Conservation (phyloP, 2,797 vertebrate genomes). For the Gambusia yucatana region DNA sequence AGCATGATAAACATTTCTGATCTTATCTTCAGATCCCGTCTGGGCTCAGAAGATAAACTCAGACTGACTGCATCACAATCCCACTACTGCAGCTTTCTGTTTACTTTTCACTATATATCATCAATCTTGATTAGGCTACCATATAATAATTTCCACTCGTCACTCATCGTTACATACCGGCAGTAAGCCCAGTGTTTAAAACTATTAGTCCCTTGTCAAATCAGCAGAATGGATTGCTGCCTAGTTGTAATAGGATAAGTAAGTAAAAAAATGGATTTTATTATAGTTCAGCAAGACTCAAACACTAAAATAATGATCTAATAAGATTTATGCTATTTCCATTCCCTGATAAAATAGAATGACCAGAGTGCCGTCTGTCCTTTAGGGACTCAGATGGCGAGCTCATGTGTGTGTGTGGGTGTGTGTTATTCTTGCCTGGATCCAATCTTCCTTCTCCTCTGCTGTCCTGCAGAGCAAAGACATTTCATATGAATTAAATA, state of each 20-base stretch:
- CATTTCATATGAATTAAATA: conserved; percentile 1
- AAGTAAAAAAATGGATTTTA: conserved; percentile 56
- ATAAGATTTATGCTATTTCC: conserved; percentile 47
- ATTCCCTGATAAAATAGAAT: conserved; percentile 38
- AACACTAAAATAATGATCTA: conserved; percentile 30
- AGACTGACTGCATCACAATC: not conserved
- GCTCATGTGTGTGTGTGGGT: conserved; percentile 15
- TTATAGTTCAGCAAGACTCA: conserved; percentile 47
- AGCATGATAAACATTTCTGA: not conserved
- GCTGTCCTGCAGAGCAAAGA: conserved; percentile 86
- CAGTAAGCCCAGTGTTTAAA: not conserved
- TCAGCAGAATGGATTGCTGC: conserved; percentile 57
- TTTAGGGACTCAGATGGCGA: conserved; percentile 3
- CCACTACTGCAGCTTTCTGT: not conserved
- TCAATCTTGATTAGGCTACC: conserved; percentile 1
- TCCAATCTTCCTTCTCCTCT: conserved; percentile 96
- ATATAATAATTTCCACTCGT: conserved; percentile 7
- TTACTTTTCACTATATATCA: not conserved
- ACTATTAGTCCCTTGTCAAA: conserved; percentile 15
- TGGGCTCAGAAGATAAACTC: conserved; percentile 14
- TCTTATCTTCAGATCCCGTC: not conserved
- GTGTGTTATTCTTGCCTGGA: conserved; percentile 83
- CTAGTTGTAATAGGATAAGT: conserved; percentile 56
- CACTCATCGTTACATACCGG: not conserved
- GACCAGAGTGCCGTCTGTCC: conserved; percentile 12